Evolutionary conservation across 2,888 invertebrate species (phyloP), one percentile per base, ranked within the genome.

Genomic region (Hecatera dysodea): DNA sequence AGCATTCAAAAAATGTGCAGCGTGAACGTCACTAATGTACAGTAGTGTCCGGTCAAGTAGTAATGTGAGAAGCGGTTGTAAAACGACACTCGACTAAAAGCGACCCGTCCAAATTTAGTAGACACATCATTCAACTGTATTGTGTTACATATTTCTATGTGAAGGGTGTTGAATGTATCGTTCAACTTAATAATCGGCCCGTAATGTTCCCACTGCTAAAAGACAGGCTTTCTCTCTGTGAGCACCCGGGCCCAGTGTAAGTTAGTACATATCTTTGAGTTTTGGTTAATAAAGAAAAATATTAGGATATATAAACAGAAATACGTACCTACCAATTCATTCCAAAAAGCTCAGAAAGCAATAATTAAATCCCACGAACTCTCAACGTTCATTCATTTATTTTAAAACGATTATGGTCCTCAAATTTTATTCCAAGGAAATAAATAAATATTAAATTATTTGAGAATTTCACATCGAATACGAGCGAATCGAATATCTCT

Each of bases 31-130:
- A 69, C 70, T 75, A 78, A 70, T 70, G 81, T 71, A 71, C 82
- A 67, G 75, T 78, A 79, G 75, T 78, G 85, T 78, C 81, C 82
- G 79, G 82, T 84, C 82, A 84, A 84, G 72, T 73, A 67, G 89
- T 84, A 89, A 90, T 77, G 52, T 64, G 84, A 90, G 81, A 74
- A 65, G 75, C 67, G 29, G 59, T 66, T 74, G 94, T 87, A 92
- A 94, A 65, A 57, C 75, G 89, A 94, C 83, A 90, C 89, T 84
- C 84, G 78, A 87, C 94, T 95, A 94, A 95, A 94, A 94, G 94
- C 93, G 89, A 89, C 88, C 89, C 90, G 90, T 89, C 89, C 89
- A 86, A 91, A 92, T 86, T 81, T 91, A 90, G 84, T 86, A 86
- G 85, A 88, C 86, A 89, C 91, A 90, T 89, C 90, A 87, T 88